Percentiles rank a stretch among this genome's conserved stretches.
Evolutionary conservation across 1,140 invertebrate genomes (phyloP).

Genomic region (Megalopta genalis): DNA sequence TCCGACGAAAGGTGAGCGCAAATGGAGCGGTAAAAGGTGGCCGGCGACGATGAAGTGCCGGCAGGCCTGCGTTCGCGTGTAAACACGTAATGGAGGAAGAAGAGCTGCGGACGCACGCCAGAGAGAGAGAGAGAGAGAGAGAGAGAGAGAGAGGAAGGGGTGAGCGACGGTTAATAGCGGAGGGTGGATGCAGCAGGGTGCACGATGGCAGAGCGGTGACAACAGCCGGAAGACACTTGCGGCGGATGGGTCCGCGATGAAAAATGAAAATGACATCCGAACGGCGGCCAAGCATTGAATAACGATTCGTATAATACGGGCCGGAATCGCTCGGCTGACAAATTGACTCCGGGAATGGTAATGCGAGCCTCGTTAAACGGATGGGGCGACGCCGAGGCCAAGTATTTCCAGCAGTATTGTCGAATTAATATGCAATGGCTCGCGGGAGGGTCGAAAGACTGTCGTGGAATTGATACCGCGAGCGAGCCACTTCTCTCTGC

Average conservation of each 20-base stretch:
- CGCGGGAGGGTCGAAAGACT: neutral
- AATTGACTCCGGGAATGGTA: slow-evolving; percentile 29
- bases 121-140: too few species aligned
- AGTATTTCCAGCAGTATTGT: neutral
- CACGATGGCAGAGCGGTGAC: neutral
- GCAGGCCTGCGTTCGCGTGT: neutral
- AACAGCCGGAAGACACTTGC: neutral
- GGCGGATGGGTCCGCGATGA: neutral
- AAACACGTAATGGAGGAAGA: slow-evolving; percentile 16
- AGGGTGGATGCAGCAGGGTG: neutral
- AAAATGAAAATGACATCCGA: slow-evolving; percentile 4
- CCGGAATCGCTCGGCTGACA: neutral
- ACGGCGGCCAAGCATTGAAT: neutral
- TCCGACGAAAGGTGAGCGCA: neutral
- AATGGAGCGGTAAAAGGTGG: slow-evolving; percentile 35
- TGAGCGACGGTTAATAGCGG: slow-evolving; percentile 10
- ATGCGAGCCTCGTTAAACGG: slow-evolving; percentile 16
- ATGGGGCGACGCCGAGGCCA: neutral
- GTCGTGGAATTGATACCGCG: slow-evolving; percentile 18
- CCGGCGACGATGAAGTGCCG: neutral
- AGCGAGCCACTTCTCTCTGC: neutral
- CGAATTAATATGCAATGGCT: slow-evolving; percentile 39
- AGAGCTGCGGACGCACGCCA: too few species aligned
- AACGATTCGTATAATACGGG: slow-evolving; percentile 13
- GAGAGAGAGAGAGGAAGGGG: too few species aligned